Evolutionary conservation across 1,140 invertebrate species (phyloP).

Genomic region (Bombus huntii): DNA sequence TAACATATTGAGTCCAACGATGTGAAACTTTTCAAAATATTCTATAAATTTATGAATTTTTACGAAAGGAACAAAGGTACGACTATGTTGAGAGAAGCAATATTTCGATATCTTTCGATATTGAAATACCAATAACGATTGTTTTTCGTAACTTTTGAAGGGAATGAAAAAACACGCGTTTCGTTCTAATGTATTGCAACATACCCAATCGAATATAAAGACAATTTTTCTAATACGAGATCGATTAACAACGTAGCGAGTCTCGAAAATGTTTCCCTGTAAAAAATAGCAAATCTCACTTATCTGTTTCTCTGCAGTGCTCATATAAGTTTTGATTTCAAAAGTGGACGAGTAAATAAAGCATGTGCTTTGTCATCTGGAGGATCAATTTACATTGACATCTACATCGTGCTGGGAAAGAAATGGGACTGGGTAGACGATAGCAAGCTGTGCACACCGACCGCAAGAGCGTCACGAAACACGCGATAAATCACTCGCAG

Average conservation of each 20-base stretch:
- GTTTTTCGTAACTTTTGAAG: background rate
- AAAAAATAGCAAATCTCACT: background rate
- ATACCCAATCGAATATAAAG: too few species aligned
- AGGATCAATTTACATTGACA: constrained; percentile 13
- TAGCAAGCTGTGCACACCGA: background rate
- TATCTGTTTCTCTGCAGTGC: too few species aligned
- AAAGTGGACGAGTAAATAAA: background rate
- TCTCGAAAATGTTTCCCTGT: background rate
- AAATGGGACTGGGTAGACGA: constrained; percentile 6
- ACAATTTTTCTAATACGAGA: background rate
- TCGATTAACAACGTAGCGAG: background rate
- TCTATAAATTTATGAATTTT: background rate
- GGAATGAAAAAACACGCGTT: too few species aligned
- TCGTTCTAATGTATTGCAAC: too few species aligned
- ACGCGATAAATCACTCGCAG: constrained; percentile 58
- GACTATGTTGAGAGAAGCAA: background rate
- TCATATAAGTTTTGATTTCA: background rate
- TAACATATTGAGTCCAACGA: background rate
- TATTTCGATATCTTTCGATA: too few species aligned
- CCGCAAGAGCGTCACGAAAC: background rate
- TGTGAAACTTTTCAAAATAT: background rate
- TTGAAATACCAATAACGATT: background rate
- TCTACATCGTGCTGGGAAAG: constrained; percentile 13
- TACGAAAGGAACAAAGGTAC: background rate
- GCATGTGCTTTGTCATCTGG: background rate